Evolutionary conservation across 30 jellyfish, hydroid and myxozoan species (phyloP), one percentile per base, ranked within the genome.

Genomic region (Pseudorhiza aurosa): DNA sequence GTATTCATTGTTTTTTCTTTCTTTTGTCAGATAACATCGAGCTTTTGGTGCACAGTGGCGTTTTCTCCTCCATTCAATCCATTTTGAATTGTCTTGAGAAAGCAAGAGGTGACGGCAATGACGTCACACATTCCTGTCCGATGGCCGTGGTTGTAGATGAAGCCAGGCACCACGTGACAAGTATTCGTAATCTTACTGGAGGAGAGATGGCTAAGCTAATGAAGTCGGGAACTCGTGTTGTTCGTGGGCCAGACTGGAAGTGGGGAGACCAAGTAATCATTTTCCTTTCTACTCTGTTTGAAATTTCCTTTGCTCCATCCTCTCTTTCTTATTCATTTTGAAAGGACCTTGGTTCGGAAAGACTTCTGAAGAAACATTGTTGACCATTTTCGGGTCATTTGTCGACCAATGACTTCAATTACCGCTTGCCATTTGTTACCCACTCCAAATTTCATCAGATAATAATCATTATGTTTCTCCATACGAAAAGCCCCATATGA

Each of bases 231-330:
- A 83, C 94, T 2, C 92, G 95, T 8, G 98, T 91, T 24, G 91
- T 84, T 18, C 79, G 98, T 26, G 98, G 98, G 0, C 63, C 77
- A 4, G 98, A 91, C 82, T 91, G 98, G 98, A 91, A 77, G 58
- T 91, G 98, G 98, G 96, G 93, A 25, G 98, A 91, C 63, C 98
- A 91, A 89, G 98, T 91, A 59, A 50, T 21, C 37, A 7, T 22
- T 8, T 39, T 65, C n/a, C n/a, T n/a, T n/a, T n/a, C n/a, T n/a
- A n/a, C n/a, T n/a, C n/a, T n/a, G n/a, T n/a, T n/a, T n/a, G n/a
- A n/a, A n/a, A n/a, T n/a, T n/a, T n/a, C n/a, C n/a, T n/a, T n/a
- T n/a, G n/a, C n/a, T n/a, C n/a, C n/a, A n/a, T n/a, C n/a, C n/a
- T n/a, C n/a, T n/a, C n/a, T n/a, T n/a, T n/a, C n/a, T n/a, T n/a